A percentile compares a stretch with the other conserved stretches of the same genome.
phyloP scores from a whole-genome alignment of 2,888 invertebrate species.

The Bruchidius siliquastri region DNA sequence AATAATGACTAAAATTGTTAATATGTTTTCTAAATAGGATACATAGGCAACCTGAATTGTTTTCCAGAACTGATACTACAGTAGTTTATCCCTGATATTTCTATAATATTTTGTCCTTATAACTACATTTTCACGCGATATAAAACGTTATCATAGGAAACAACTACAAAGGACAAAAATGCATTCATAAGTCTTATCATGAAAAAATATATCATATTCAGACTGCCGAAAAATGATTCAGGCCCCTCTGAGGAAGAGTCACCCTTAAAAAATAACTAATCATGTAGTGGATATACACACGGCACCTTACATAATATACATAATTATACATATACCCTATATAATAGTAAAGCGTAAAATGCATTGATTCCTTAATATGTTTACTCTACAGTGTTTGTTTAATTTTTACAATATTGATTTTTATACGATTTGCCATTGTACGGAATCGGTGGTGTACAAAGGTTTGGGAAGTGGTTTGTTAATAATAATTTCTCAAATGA shows the following conservation, averaged over 20 bases:
- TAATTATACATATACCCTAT: not conserved
- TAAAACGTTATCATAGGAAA: not conserved
- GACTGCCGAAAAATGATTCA: not conserved
- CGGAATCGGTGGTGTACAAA: not conserved
- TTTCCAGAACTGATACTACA: not conserved
- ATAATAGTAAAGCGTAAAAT: not conserved
- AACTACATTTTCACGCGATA: not conserved
- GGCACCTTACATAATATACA: not conserved
- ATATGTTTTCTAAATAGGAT: not conserved
- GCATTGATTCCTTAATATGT: not conserved
- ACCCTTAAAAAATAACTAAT: slow-evolving; percentile 1
- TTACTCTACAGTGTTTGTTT: not conserved
- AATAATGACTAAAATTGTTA: not conserved
- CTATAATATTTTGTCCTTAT: not conserved
- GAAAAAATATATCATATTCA: not conserved
- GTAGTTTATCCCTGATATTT: not conserved
- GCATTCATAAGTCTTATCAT: not conserved
- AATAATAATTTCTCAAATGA: too few relatives aligned
- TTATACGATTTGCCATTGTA: not conserved
- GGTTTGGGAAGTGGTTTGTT: too few relatives aligned
- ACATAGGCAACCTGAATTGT: not conserved
- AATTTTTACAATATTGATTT: not conserved
- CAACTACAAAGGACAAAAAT: not conserved
- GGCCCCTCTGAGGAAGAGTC: not conserved
- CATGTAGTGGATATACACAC: not conserved